phyloP scores from a whole-genome alignment of 2,797 vertebrate species.

The Rachycentron canadum region DNA sequence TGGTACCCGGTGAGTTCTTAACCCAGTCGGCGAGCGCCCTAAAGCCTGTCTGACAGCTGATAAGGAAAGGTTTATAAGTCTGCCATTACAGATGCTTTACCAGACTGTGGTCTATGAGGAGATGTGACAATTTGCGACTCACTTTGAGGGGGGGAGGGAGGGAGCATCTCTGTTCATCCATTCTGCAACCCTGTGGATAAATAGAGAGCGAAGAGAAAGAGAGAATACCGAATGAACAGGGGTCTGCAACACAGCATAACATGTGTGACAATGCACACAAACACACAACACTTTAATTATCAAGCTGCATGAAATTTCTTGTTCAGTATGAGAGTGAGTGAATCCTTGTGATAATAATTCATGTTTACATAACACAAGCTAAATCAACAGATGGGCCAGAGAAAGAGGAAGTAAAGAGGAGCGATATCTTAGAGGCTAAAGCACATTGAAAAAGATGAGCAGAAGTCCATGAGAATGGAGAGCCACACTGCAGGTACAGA shows the following conservation, averaged over 20 bases:
- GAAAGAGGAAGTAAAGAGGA: conserved; percentile 64
- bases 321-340: conserved; percentile 15
- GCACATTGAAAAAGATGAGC: conserved; percentile 36
- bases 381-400: conserved; percentile 47
- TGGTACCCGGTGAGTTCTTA: conserved; percentile 33
- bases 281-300: conserved; percentile 12
- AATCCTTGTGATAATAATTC: conserved; percentile 28
- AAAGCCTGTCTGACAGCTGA: conserved; percentile 76
- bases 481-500: conserved; percentile 11
- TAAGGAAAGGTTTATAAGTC: conserved; percentile 70
- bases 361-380: conserved; percentile 43
- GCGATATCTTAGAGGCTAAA: background rate
- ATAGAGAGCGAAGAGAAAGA: background rate
- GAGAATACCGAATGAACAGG: conserved; percentile 24
- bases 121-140: conserved; percentile 70
- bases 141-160: conserved; percentile 82
- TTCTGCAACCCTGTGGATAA: conserved; percentile 89
- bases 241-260: conserved; percentile 3
- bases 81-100: conserved; percentile 65
- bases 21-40: conserved; percentile 58
- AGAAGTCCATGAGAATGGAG: conserved; percentile 16
- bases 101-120: conserved; percentile 38
- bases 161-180: conserved; percentile 92
- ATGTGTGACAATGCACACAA: background rate
- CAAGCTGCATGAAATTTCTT: conserved; percentile 6